A percentile compares a stretch with the other conserved stretches of the same genome.
Conservation (phyloP, 1,140 invertebrate genomes). For the Bemisia tabaci region DNA sequence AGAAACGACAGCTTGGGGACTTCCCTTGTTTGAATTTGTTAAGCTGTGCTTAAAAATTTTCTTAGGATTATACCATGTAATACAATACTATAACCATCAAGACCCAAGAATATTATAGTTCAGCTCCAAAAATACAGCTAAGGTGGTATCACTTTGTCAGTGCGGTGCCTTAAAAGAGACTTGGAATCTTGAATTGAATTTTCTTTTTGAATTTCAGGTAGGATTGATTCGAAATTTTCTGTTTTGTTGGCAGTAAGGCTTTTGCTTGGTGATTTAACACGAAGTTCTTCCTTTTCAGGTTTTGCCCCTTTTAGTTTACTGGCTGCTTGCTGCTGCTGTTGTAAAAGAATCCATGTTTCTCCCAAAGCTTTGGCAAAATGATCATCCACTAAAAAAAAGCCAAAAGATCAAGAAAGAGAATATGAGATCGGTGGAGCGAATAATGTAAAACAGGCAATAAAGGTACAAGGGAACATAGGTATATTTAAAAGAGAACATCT, state of each 20-base stretch:
- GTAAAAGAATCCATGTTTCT: slow-evolving; percentile 80
- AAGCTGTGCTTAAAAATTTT: no score
- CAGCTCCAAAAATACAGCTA: no score
- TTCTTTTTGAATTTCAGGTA: neutral
- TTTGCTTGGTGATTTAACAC: neutral
- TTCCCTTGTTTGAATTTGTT: no score
- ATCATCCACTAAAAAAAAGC: slow-evolving; percentile 75
- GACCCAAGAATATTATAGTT: no score
- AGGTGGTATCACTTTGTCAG: neutral
- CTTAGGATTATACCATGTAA: no score
- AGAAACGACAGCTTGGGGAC: no score
- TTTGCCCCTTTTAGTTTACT: neutral
- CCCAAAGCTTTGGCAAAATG: slow-evolving; percentile 92
- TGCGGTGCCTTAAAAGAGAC: neutral
- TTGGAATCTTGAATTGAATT: neutral
- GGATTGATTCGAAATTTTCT: neutral
- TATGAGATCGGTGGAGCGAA: neutral
- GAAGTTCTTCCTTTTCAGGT: no score
- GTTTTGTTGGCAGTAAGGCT: neutral
- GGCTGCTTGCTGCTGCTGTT: slow-evolving; percentile 24
- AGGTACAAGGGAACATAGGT: no score
- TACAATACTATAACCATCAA: no score
- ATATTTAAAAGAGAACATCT: no score
- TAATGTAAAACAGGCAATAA: neutral
- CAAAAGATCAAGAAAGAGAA: slow-evolving; percentile 15